phyloP scores from a whole-genome alignment of 92 coral and sea anemone species.

The Virgularia gustaviana region DNA sequence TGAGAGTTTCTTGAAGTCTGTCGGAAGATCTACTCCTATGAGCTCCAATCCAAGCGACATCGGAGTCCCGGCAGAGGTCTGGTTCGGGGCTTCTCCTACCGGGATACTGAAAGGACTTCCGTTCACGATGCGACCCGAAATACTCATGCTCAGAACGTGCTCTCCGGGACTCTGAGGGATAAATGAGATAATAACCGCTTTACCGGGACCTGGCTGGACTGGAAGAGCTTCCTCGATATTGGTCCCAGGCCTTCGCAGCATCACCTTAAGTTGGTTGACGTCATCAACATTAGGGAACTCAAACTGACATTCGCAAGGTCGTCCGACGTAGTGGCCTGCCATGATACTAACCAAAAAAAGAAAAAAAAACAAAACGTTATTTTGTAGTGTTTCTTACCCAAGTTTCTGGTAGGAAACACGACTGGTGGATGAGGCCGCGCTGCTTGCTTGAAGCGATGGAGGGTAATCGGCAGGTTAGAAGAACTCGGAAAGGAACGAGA shows the following conservation, averaged over 20 bases:
- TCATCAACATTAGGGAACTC: conserved; percentile 80
- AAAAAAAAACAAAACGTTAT: background rate
- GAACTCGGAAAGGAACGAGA: no score
- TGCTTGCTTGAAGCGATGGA: no score
- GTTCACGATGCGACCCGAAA: conserved; percentile 67
- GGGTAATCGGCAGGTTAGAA: no score
- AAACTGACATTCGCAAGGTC: conserved; percentile 81
- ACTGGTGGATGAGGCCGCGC: no score
- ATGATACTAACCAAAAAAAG: conserved; percentile 2
- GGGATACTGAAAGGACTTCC: conserved; percentile 93
- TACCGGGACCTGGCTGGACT: conserved; percentile 74
- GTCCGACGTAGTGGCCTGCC: conserved; percentile 64
- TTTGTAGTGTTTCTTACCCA: background rate
- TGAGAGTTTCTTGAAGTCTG: conserved; percentile 71
- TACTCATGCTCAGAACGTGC: conserved; percentile 78
- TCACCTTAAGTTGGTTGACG: conserved; percentile 66
- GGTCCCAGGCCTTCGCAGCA: conserved; percentile 85
- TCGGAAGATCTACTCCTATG: conserved; percentile 85
- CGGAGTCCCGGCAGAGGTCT: conserved; percentile 76
- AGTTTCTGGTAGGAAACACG: background rate
- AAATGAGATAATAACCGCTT: conserved; percentile 75
- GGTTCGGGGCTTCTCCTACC: conserved; percentile 68
- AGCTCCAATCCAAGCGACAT: conserved; percentile 91
- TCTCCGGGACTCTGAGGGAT: conserved; percentile 89
- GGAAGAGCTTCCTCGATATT: conserved; percentile 76